Percentiles rank a stretch among this genome's conserved stretches.
phyloP scores from a whole-genome alignment of 2,113 vertebrate species.

The Odobenus rosmarus region DNA sequence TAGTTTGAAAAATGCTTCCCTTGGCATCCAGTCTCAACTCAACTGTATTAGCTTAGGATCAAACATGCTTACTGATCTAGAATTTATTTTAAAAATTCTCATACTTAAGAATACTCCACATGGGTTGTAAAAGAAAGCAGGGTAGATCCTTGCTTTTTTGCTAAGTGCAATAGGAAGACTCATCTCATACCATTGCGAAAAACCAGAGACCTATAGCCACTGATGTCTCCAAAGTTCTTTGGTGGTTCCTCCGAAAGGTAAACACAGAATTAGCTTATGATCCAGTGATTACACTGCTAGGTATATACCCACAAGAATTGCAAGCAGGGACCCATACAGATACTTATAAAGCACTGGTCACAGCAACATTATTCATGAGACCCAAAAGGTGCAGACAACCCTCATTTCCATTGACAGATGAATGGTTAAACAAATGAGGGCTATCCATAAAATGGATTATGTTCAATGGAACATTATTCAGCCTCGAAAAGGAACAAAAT shows the following conservation, averaged over 20 bases:
- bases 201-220: background rate
- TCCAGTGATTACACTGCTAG: background rate
- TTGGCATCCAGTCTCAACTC: background rate
- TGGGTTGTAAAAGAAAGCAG: background rate
- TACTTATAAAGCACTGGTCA: background rate
- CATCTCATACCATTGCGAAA: background rate
- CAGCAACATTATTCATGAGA: background rate
- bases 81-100: constrained; percentile 16
- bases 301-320: background rate
- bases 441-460: background rate
- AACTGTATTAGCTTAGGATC: background rate
- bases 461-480: background rate
- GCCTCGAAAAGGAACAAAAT: background rate
- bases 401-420: background rate
- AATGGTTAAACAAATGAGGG: background rate
- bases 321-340: background rate
- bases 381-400: background rate
- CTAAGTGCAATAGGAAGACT: background rate
- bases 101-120: constrained; percentile 48
- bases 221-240: background rate
- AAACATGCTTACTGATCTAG: constrained; percentile 20
- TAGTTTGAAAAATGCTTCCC: background rate
- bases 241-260: background rate
- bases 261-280: background rate
- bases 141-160: background rate